Base-by-base conservation (phyloP, 1,140 invertebrate species). In the Harlomillsia oculata region DNA sequence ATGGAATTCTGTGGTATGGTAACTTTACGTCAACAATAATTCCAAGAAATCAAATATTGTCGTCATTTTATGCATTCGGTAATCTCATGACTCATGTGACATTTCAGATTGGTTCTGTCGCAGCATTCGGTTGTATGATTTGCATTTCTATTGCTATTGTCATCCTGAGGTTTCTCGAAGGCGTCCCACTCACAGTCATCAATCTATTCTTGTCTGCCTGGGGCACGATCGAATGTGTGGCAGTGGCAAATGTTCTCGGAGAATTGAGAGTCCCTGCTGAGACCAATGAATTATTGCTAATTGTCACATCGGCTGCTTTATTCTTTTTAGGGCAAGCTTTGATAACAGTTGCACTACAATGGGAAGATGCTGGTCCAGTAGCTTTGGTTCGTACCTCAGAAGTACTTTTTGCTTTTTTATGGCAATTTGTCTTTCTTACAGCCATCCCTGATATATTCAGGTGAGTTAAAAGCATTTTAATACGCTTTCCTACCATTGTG, bases 91-190 rank as follows among this genome's bases (percentile, higher is more conserved):
- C n/a, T n/a, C n/a, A n/a, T n/a, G n/a, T n/a, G n/a, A n/a, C n/a
- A n/a, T 36, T 36, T 14, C 40, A 62, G 60, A 62, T 62, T 37
- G 60, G 60, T 14, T 37, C 55, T 9, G 60, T 44, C 14, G 23
- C 58, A 25, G 60, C 60, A n/a, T 52, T 62, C 18, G 39, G 44
- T 5, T 62, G 54, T 23, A 62, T 58, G 55, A 23, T 62, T 21
- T 62, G 39, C 5, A 56, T 56, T 2, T 51, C 55, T 8, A 57
- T 57, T 26, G 51, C 54, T 14, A 53, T 57, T 26, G 39, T 62
- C n/a, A 53, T 53, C 25, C 32, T 62, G 39, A 43, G 56, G 3
- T 57, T 23, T 1, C 55, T 62, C 11, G 36, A 52, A 37, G 29
- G 43, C 40, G 60, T 62, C 16, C 48, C 57, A 26, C 54, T 58